Conservation (phyloP, 2,797 vertebrate genomes). For the Acrossocheilus wenchowensis region DNA sequence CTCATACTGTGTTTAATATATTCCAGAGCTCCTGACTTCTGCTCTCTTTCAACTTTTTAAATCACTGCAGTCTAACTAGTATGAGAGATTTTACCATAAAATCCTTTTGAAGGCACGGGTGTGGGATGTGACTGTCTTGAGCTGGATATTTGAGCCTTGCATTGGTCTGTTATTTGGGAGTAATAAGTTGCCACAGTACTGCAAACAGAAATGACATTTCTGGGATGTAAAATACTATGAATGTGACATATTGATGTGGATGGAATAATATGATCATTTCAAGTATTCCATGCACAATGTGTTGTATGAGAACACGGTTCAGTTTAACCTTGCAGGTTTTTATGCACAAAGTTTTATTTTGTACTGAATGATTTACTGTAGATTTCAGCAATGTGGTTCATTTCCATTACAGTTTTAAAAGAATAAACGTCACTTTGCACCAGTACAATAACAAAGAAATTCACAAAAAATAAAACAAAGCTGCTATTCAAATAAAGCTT, state of each 20-base stretch:
- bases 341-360: not conserved
- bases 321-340: slow-evolving; percentile 30
- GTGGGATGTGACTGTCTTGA: slow-evolving; percentile 2
- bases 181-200: not conserved
- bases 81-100: slow-evolving; percentile 50
- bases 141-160: slow-evolving; percentile 16
- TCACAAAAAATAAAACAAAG: slow-evolving; percentile 7
- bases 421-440: slow-evolving; percentile 8
- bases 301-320: not conserved
- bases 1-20: slow-evolving; percentile 74
- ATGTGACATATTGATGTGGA: slow-evolving; percentile 2
- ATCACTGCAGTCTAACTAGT: slow-evolving; percentile 63
- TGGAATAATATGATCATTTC: slow-evolving; percentile 3
- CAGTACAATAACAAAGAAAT: not conserved
- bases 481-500: not conserved
- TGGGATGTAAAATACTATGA: slow-evolving; percentile 13
- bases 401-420: slow-evolving; percentile 9
- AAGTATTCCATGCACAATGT: slow-evolving; percentile 4
- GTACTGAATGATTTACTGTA: not conserved
- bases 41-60: slow-evolving; percentile 67
- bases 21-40: slow-evolving; percentile 71
- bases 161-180: slow-evolving; percentile 1
- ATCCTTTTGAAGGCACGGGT: slow-evolving; percentile 28
- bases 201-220: not conserved
- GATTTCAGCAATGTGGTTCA: slow-evolving; percentile 17